Percentiles rank a stretch among this genome's conserved stretches.
These are phyloP conservation scores for Poeciliopsis turrubarensis DNA, from an alignment of 2,113 vertebrate species.

Conservation along the genomic window DNA sequence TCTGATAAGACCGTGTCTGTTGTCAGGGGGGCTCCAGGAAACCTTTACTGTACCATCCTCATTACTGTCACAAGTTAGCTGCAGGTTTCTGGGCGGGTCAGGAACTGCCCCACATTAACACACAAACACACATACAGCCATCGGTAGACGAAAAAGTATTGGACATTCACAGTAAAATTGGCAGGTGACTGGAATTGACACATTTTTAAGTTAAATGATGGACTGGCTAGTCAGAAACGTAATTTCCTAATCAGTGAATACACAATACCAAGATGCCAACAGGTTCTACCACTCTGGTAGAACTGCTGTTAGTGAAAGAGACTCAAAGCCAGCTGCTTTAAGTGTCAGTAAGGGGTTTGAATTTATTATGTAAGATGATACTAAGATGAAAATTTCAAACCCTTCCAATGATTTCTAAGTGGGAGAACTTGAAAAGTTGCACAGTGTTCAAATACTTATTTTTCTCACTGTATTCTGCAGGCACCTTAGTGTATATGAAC, in stretches of 20 bases:
- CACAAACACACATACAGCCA: not conserved
- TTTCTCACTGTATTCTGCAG: too few species aligned
- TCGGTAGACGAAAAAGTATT: not conserved
- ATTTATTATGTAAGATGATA: too few species aligned
- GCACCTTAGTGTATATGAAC: too few species aligned
- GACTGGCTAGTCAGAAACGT: not conserved
- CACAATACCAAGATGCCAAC: too few species aligned
- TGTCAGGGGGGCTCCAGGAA: slow-evolving; percentile 86
- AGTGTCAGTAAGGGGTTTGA: too few species aligned
- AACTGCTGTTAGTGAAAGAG: too few species aligned
- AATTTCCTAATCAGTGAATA: not conserved
- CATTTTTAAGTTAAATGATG: not conserved
- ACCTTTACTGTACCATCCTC: slow-evolving; percentile 83
- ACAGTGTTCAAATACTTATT: too few species aligned
- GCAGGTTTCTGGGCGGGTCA: slow-evolving; percentile 88
- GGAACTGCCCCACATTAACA: slow-evolving; percentile 80
- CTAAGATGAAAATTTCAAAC: too few species aligned
- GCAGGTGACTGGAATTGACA: not conserved
- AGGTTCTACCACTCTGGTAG: too few species aligned
- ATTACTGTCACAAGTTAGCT: slow-evolving; percentile 84
- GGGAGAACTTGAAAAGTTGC: too few species aligned
- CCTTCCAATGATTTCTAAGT: too few species aligned
- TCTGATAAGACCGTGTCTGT: slow-evolving; percentile 88
- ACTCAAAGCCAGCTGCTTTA: too few species aligned
- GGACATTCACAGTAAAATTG: not conserved